These are phyloP conservation scores for Tetramorium bicarinatum DNA, from an alignment of 2,888 invertebrate genomes.

Conservation along the genomic window DNA sequence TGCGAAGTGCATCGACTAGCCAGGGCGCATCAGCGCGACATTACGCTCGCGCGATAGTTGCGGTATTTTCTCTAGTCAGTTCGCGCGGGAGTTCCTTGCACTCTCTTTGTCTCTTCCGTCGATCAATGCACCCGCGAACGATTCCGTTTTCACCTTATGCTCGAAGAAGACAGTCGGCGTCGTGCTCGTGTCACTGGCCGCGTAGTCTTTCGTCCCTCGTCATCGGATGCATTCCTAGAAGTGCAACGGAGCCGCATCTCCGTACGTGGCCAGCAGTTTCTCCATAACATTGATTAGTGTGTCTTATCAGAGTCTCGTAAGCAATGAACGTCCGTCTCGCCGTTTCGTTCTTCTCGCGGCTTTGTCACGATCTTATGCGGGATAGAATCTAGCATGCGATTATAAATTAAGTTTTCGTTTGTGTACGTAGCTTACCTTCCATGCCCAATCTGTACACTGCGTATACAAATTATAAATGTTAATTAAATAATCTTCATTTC, in stretches of 20 bases:
- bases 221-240: conserved; percentile 71
- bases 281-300: conserved; percentile 65
- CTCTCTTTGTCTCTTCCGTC: conserved; percentile 60
- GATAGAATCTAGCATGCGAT: background rate
- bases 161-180: conserved; percentile 49
- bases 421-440: background rate
- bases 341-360: conserved; percentile 15
- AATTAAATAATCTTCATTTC: background rate
- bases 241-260: conserved; percentile 60
- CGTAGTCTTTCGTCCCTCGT: conserved; percentile 70
- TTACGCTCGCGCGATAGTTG: conserved; percentile 71
- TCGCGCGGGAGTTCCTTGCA: conserved; percentile 70
- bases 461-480: background rate
- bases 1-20: conserved; percentile 42
- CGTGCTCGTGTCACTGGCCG: conserved; percentile 59
- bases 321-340: conserved; percentile 34
- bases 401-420: background rate
- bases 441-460: background rate
- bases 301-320: conserved; percentile 60
- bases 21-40: conserved; percentile 43
- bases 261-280: conserved; percentile 64
- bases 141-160: conserved; percentile 52
- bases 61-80: conserved; percentile 73
- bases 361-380: background rate
- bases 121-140: conserved; percentile 31